These are phyloP conservation scores for human DNA, from an alignment of 2,113 vertebrate species.

Conservation along the genomic window DNA sequence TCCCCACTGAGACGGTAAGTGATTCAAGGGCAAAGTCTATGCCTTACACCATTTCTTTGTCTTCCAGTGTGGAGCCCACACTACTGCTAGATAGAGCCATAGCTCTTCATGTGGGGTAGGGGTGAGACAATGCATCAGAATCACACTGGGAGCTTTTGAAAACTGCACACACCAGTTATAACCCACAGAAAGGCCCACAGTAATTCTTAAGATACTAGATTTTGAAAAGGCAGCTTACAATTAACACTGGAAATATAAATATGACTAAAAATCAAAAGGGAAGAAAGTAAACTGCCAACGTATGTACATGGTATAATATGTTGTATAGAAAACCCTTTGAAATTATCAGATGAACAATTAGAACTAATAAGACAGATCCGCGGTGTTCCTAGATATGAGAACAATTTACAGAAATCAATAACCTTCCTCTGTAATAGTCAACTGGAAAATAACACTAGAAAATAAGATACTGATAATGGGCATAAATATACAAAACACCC, in stretches of 20 bases:
- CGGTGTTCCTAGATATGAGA: neutral
- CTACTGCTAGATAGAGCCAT: neutral
- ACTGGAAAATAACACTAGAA: neutral
- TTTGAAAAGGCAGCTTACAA: neutral
- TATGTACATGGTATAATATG: neutral
- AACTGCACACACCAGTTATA: neutral
- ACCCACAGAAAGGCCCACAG: neutral
- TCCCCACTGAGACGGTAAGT: slow-evolving; percentile 48
- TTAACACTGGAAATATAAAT: slow-evolving; percentile 11
- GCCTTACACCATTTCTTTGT: neutral
- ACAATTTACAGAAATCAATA: neutral
- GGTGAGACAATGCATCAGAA: neutral
- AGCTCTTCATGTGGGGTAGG: neutral
- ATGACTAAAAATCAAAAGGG: neutral
- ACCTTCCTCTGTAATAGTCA: neutral
- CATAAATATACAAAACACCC: neutral
- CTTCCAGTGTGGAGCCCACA: neutral
- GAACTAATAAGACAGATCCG: neutral
- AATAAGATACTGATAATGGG: neutral
- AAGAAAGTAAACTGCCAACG: neutral
- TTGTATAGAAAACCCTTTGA: neutral
- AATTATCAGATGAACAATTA: neutral
- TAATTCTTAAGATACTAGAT: neutral
- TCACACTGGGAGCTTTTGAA: neutral
- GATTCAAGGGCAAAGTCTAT: slow-evolving; percentile 33